Percentiles rank a stretch among this genome's conserved stretches.
Conservation (phyloP, 2,888 invertebrate species). For the Embidobia sp. region DNA sequence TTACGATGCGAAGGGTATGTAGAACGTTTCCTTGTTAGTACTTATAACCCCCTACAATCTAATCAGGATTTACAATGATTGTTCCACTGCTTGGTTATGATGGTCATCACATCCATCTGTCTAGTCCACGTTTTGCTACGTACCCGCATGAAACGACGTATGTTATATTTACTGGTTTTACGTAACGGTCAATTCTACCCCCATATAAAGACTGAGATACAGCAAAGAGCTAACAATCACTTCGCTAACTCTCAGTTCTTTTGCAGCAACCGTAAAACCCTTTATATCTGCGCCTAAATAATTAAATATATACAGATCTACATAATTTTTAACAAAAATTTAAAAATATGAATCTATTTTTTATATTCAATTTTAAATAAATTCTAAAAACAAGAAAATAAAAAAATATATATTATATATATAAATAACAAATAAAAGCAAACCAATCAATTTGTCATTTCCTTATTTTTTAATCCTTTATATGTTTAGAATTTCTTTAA, state of each 20-base stretch:
- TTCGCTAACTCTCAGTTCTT: constrained; percentile 52
- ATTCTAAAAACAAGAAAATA: too few relatives aligned
- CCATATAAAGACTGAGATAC: constrained; percentile 72
- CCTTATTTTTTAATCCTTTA: too few relatives aligned
- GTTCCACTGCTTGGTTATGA: constrained; percentile 71
- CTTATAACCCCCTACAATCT: constrained; percentile 67
- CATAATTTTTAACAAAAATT: too few relatives aligned
- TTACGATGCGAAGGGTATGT: constrained; percentile 25
- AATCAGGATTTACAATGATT: constrained; percentile 70
- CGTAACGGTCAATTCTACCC: constrained; percentile 79
- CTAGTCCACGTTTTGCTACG: constrained; percentile 55
- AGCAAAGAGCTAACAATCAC: constrained; percentile 60
- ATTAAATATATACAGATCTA: too few relatives aligned
- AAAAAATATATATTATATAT: too few relatives aligned
- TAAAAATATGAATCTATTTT: too few relatives aligned
- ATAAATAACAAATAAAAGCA: too few relatives aligned
- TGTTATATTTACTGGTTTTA: constrained; percentile 64
- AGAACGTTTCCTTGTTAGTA: constrained; percentile 28
- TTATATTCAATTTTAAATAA: too few relatives aligned
- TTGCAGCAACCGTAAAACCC: constrained; percentile 55
- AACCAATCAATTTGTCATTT: too few relatives aligned
- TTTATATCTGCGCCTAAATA: too few relatives aligned
- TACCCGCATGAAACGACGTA: constrained; percentile 61
- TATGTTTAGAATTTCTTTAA: too few relatives aligned
- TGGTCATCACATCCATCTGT: constrained; percentile 76